Base-by-base conservation (phyloP, 1,140 invertebrate genomes). In the Brachionus calyciflorus region DNA sequence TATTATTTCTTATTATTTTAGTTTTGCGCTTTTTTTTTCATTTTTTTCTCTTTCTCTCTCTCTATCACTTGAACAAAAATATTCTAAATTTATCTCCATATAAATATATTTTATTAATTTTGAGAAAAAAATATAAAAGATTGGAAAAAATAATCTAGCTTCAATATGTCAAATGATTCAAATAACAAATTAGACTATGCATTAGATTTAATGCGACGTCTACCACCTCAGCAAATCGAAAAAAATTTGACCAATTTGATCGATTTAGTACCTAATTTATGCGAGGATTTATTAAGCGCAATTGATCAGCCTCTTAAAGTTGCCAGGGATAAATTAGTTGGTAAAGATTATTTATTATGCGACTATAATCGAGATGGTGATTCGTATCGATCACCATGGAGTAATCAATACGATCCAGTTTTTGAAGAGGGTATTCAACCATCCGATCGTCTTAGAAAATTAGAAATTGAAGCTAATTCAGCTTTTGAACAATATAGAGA, bases 361-460 rank as follows among this genome's bases (percentile, higher is more conserved):
- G 97, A 99, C 87, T 99, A 99, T 82, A 99, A 98, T 85, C 89
- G 97, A 82, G 96, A 99, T 87, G 96, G 95, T 24, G 96, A 99
- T 86, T 99, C 96, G 14, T 99, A 99, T 85, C 91, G 96, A 79
- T 99, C 96, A 40, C 96, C 97, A 7, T 99, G 97, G 97, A 98
- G 94, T 75, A 99, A 99, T 85, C 91, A 91, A 1, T 99, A 99
- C 81, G 93, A 98, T 84, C 97, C 97, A 33, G 93, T 94, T 0
- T 84, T 99, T 63, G 95, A 98, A 85, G 96, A 99, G 88, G 96
- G 95, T 3, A 93, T 95, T 14, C 92, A 98, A 91, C 97, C 97
- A 28, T 97, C 96, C 19, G 96, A 99, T 81, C 89, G 91, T 80
- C 87, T 99, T 79, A 88, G 97, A 78, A 94, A 94, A 85, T 85